Percentiles rank a stretch among this genome's conserved stretches.
Conservation (phyloP, 2,888 invertebrate genomes). For the Coenonympha glycerion region DNA sequence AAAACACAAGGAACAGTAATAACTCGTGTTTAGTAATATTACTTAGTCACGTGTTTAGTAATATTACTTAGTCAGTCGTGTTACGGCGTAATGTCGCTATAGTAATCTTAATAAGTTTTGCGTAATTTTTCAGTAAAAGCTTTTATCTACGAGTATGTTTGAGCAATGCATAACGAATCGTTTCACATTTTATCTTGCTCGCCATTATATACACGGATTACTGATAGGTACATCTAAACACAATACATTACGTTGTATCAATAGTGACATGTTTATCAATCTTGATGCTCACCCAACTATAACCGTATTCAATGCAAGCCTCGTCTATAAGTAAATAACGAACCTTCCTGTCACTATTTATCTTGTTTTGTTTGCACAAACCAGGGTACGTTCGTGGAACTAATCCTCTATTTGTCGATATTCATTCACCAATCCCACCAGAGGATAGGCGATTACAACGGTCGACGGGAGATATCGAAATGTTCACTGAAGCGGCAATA, state of each 20-base stretch:
- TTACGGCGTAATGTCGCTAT: background rate
- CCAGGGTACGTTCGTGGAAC: slow-evolving; percentile 49
- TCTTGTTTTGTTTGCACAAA: slow-evolving; percentile 57
- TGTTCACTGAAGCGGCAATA: slow-evolving; percentile 4
- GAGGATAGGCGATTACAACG: slow-evolving; percentile 26
- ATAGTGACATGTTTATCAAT: slow-evolving; percentile 43
- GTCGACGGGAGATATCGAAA: slow-evolving; percentile 36
- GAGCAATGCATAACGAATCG: slow-evolving; percentile 13
- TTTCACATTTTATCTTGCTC: slow-evolving; percentile 14
- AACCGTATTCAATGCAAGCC: slow-evolving; percentile 41
- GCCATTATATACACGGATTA: slow-evolving; percentile 16
- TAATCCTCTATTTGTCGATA: slow-evolving; percentile 61
- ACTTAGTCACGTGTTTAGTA: no score
- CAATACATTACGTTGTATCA: slow-evolving; percentile 35
- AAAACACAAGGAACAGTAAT: no score
- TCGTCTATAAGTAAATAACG: slow-evolving; percentile 43
- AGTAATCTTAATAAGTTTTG: background rate
- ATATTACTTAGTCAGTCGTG: background rate
- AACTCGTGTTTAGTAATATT: no score
- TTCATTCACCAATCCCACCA: slow-evolving; percentile 57
- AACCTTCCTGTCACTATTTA: slow-evolving; percentile 48
- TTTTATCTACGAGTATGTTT: slow-evolving; percentile 16
- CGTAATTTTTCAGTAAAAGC: slow-evolving; percentile 9
- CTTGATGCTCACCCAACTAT: slow-evolving; percentile 35
- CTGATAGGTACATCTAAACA: slow-evolving; percentile 23